A percentile compares a stretch with the other conserved stretches of the same genome.
These are phyloP conservation scores for Chlorocebus sabaeus DNA, from an alignment of 2,113 vertebrate species.

Conservation along the genomic window DNA sequence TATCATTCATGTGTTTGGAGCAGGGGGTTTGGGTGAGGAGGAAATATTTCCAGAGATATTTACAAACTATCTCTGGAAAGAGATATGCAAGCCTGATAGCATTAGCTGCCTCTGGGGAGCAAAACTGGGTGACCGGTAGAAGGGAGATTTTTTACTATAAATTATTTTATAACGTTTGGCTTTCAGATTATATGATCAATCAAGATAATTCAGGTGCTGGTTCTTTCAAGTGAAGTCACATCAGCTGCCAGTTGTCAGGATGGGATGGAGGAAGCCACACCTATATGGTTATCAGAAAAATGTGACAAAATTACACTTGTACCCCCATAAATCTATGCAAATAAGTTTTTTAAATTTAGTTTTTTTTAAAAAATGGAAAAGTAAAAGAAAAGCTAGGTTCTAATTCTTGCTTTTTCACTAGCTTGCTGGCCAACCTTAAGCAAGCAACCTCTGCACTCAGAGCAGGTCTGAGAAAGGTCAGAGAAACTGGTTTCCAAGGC, in stretches of 20 bases:
- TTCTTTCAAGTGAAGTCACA: not conserved
- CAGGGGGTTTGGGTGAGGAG: not conserved
- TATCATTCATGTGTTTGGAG: not conserved
- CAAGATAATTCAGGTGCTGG: not conserved
- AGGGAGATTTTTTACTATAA: not conserved
- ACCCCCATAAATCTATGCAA: not conserved
- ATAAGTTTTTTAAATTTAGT: not conserved
- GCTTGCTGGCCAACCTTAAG: not conserved
- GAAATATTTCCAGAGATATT: no score
- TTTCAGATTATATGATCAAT: not conserved
- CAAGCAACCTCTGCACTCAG: not conserved
- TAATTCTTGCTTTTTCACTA: not conserved
- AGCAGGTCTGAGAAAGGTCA: not conserved
- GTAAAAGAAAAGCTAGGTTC: not conserved
- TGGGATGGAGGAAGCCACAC: not conserved
- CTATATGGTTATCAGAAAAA: not conserved
- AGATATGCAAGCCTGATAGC: not conserved
- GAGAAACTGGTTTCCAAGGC: not conserved
- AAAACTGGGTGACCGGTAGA: not conserved
- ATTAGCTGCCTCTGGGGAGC: not conserved
- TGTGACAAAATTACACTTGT: not conserved
- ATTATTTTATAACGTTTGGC: not conserved
- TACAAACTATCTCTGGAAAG: not conserved
- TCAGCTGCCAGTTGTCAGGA: not conserved
- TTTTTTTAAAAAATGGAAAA: not conserved